Conservation (phyloP, 2,113 vertebrate species). For the Eubucco bourcierii region DNA sequence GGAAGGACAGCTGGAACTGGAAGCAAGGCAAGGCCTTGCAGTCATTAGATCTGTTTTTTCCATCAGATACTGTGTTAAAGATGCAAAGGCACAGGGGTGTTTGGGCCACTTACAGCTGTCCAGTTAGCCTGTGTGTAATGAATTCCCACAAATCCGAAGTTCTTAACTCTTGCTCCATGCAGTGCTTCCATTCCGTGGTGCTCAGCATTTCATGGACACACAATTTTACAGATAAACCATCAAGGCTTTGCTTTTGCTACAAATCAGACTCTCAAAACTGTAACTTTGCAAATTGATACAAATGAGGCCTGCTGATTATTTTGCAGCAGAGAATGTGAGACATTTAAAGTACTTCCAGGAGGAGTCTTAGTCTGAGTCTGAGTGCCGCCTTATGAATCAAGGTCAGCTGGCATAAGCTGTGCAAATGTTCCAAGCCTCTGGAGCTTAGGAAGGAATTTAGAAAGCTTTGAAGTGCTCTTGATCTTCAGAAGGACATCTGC, state of each 20-base stretch:
- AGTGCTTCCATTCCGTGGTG: background rate
- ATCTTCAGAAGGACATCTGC: slow-evolving; percentile 60
- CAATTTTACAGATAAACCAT: background rate
- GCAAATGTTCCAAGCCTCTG: slow-evolving; percentile 46
- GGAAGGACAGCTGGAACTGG: background rate
- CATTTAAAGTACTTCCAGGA: background rate
- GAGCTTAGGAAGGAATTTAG: slow-evolving; percentile 50
- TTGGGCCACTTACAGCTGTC: background rate
- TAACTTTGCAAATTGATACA: background rate
- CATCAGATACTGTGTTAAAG: no score
- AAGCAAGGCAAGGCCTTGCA: background rate
- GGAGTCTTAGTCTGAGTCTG: background rate
- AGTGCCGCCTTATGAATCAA: slow-evolving; percentile 14
- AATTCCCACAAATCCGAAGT: background rate
- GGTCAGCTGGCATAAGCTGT: slow-evolving; percentile 19
- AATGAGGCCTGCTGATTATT: background rate
- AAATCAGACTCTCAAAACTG: background rate
- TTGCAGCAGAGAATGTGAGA: background rate
- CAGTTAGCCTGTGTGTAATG: background rate
- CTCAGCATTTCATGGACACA: background rate
- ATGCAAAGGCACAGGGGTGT: accelerated
- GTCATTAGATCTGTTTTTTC: background rate
- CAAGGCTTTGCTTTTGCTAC: background rate
- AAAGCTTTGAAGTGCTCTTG: slow-evolving; percentile 58
- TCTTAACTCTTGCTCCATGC: background rate